phyloP scores from a whole-genome alignment of 2,113 vertebrate genomes.

The Dromaius novaehollandiae region DNA sequence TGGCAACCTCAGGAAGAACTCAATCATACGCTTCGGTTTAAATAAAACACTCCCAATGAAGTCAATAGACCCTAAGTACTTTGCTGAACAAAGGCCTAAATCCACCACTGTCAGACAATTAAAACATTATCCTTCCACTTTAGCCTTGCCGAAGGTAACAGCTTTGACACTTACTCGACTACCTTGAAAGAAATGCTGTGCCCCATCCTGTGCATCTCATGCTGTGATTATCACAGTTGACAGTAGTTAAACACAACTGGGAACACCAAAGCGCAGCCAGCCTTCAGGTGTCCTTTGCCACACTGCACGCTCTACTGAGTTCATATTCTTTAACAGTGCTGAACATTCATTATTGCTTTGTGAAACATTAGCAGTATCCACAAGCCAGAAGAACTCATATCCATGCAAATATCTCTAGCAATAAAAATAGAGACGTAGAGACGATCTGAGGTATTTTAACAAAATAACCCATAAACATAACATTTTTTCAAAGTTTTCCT shows the following conservation, averaged over 20 bases:
- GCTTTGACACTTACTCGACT: rapidly evolving
- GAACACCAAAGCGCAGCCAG: neutral
- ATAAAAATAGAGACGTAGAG: neutral
- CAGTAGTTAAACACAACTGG: neutral
- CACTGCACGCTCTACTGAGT: neutral
- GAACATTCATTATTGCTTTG: neutral
- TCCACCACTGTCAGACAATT: neutral
- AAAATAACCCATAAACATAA: neutral
- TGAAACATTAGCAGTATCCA: neutral
- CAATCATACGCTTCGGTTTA: neutral
- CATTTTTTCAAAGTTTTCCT: neutral
- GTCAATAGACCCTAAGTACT: neutral
- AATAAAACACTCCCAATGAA: neutral
- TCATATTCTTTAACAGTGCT: neutral
- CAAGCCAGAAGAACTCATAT: neutral
- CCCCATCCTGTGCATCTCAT: neutral
- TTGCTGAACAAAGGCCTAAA: neutral
- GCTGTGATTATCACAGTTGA: neutral
- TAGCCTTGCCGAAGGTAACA: neutral
- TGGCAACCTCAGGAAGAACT: neutral
- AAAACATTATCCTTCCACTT: neutral
- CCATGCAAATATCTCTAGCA: neutral
- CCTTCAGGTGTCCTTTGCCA: neutral
- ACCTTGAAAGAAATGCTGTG: neutral
- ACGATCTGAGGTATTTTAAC: neutral